phyloP scores from a whole-genome alignment of 1,140 invertebrate species.

The Wiebesia pumilae region DNA sequence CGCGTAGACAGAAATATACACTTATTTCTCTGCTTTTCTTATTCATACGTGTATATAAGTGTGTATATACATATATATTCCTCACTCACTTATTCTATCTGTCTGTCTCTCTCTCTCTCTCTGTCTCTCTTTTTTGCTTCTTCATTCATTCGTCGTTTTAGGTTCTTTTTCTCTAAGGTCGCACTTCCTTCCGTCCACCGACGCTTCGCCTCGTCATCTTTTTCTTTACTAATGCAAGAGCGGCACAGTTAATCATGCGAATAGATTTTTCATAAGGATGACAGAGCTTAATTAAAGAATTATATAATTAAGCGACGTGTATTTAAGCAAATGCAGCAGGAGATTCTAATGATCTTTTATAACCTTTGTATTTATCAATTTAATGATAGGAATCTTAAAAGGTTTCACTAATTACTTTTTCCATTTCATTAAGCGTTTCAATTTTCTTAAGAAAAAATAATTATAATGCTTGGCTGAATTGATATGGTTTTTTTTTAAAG shows the following conservation, averaged over 20 bases:
- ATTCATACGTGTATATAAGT: too few species aligned
- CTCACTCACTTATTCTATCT: not conserved
- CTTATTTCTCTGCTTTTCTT: too few species aligned
- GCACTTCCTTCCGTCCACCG: not conserved
- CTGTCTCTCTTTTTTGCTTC: conserved; percentile 32
- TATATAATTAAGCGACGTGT: conserved; percentile 39
- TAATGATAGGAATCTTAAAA: conserved; percentile 45
- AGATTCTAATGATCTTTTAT: conserved; percentile 30
- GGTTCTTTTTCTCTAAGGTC: conserved; percentile 1
- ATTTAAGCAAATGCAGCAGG: conserved; percentile 35
- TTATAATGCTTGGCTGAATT: not conserved
- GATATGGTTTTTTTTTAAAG: not conserved
- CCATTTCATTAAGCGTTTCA: conserved; percentile 46
- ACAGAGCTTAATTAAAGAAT: conserved; percentile 49
- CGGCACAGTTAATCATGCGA: conserved; percentile 48
- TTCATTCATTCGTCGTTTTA: conserved; percentile 13
- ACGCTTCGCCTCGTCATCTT: conserved; percentile 33
- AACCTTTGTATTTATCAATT: conserved; percentile 46
- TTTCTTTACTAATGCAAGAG: conserved; percentile 2
- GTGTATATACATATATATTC: too few species aligned
- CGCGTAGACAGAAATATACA: too few species aligned
- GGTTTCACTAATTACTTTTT: conserved; percentile 46
- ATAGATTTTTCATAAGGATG: conserved; percentile 48
- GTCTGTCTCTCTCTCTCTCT: conserved; percentile 12
- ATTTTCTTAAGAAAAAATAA: conserved; percentile 39